A percentile compares a stretch with the other conserved stretches of the same genome.
These are phyloP conservation scores for Patella vulgata DNA, from an alignment of 1,140 invertebrate genomes.

Conservation along the genomic window DNA sequence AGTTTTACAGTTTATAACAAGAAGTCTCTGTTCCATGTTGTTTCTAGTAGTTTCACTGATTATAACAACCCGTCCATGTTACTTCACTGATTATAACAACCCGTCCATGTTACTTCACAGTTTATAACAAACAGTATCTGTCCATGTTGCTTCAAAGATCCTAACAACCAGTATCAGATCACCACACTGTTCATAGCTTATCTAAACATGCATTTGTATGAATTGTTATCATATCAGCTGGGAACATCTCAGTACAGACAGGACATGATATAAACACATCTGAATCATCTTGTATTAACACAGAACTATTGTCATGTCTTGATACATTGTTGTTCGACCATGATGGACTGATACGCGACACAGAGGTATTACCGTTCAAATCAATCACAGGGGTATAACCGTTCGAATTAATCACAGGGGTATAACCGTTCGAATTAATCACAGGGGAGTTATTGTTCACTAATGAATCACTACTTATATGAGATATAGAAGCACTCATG, in stretches of 20 bases:
- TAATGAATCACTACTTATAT: no score
- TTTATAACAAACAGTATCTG: no score
- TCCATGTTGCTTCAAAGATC: no score
- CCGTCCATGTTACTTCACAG: no score
- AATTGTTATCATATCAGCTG: slow-evolving; percentile 19
- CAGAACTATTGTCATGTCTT: background rate
- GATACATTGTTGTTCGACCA: background rate
- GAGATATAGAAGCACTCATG: no score
- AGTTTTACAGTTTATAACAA: no score
- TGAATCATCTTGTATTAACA: slow-evolving; percentile 2
- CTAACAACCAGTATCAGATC: no score
- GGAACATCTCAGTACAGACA: slow-evolving; percentile 31
- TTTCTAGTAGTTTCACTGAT: no score
- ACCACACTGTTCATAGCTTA: no score
- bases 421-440: background rate
- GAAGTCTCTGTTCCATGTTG: no score
- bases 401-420: background rate
- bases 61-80: no score
- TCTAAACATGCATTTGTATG: slow-evolving; percentile 28
- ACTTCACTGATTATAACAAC: no score
- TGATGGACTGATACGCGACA: background rate
- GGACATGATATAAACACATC: slow-evolving; percentile 25
- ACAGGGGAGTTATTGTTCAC: background rate
- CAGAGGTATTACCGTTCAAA: background rate
- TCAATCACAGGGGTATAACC: background rate